Percentiles rank a stretch among this genome's conserved stretches.
Conservation (phyloP, 1,140 invertebrate genomes). For the Drosophila subpulchrella region DNA sequence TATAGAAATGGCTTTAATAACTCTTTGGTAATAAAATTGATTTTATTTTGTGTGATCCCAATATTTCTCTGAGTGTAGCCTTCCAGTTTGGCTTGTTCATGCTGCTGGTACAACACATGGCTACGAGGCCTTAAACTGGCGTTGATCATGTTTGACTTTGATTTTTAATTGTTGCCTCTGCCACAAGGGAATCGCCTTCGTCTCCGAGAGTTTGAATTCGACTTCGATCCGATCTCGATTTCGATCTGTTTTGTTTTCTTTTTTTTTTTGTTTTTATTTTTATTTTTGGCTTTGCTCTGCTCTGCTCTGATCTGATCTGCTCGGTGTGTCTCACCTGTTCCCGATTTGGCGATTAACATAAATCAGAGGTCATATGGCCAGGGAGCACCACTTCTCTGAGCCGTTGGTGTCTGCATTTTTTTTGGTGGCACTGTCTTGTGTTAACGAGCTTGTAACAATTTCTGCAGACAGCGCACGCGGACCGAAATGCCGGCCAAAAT, state of each 20-base stretch:
- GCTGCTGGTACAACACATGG: constrained; percentile 76
- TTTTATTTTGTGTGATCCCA: neutral
- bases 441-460: constrained; percentile 83
- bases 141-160: constrained; percentile 83
- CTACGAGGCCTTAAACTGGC: constrained; percentile 80
- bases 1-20: neutral
- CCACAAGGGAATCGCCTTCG: constrained; percentile 45
- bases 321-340: constrained; percentile 58
- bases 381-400: constrained; percentile 18
- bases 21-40: too few species aligned
- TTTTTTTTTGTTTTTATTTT: constrained; percentile 11
- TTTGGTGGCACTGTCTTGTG: constrained; percentile 77
- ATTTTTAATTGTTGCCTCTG: constrained; percentile 81
- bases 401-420: constrained; percentile 34
- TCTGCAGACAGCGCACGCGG: constrained; percentile 56
- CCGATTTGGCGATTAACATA: constrained; percentile 70
- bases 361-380: constrained; percentile 77
- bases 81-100: constrained; percentile 65
- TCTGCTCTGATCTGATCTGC: constrained; percentile 38
- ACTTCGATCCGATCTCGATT: constrained; percentile 41
- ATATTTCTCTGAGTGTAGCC: constrained; percentile 5
- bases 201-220: constrained; percentile 10
- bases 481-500: too few species aligned
- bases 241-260: neutral
- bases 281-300: constrained; percentile 42